Evolutionary conservation across 2,113 vertebrate genomes (phyloP), one percentile per base, ranked within the genome.

Genomic region (Diphyllodes magnificus): DNA sequence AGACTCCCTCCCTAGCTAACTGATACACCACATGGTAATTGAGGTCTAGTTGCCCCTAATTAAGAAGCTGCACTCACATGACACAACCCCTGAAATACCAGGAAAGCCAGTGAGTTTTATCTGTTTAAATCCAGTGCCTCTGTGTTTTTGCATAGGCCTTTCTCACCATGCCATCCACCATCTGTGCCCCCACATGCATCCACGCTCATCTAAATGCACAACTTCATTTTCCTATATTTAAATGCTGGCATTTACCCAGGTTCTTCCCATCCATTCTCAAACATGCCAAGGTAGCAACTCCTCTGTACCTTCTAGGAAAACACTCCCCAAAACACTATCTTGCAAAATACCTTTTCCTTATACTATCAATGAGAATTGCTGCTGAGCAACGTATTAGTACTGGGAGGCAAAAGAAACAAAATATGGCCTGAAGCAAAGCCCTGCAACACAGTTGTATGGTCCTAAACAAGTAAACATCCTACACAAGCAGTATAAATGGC

Each of bases 231-330:
- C 42, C 30, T 50, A 1, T 40, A 65, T 40, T 92, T 45, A 91
- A 92, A 82, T 59, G 28, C 45, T 90, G 70, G 45, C 66, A 90
- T 25, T 27, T 82, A 44, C 15, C 18, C 37, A 87, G 25, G 15
- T 82, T 77, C 88, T 90, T 95, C 47, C 49, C 71, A 80, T 18
- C 30, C 50, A 37, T 77, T 88, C 80, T 78, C 50, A 73, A 60
- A 77, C 35, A 92, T 9, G 37, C 59, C 70, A 72, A 80, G 15
- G 63, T 23, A 92, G 71, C n/a, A 90, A 61, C 15, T 71, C 44
- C 72, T 39, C 40, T 45, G 23, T 50, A 86, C 51, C 59, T 72
- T 80, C 68, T n/a, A 75, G 50, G 44, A 77, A 80, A 80, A 77
- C 84, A 66, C 28, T 63, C n/a, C 44, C 33, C 56, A 56, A 71